These are phyloP conservation scores for Synaphobranchus kaupii DNA, from an alignment of 2,797 vertebrate genomes.

Conservation along the genomic window DNA sequence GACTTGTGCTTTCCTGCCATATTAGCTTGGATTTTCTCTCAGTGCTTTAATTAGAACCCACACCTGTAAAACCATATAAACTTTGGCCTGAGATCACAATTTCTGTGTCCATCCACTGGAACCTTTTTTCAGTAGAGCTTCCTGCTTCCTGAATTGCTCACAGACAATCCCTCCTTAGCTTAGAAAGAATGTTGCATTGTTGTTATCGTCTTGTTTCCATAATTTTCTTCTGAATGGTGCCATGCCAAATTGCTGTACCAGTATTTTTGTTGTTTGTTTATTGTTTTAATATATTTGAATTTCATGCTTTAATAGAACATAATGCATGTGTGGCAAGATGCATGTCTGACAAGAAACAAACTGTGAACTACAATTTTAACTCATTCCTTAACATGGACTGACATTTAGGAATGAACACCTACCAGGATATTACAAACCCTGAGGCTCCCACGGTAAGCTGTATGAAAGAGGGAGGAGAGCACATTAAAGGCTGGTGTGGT, in stretches of 20 bases:
- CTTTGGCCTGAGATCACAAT: not conserved
- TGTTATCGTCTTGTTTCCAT: not conserved
- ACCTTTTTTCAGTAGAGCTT: not conserved
- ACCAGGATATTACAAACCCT: not conserved
- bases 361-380: too few relatives aligned
- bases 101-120: not conserved
- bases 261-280: not conserved
- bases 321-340: not conserved
- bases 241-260: not conserved
- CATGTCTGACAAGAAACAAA: not conserved
- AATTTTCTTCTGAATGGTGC: not conserved
- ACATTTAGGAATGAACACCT: not conserved
- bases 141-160: not conserved
- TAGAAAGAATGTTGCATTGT: not conserved
- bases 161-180: not conserved
- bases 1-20: not conserved
- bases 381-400: not conserved
- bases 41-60: not conserved
- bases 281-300: constrained; percentile 4
- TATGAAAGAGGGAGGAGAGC: not conserved
- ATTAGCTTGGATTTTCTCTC: not conserved
- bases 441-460: not conserved
- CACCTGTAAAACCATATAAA: not conserved
- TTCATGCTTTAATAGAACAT: not conserved
- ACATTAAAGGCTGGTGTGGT: not conserved